phyloP scores from a whole-genome alignment of 2,888 invertebrate genomes.

The Parthenolecanium corni region DNA sequence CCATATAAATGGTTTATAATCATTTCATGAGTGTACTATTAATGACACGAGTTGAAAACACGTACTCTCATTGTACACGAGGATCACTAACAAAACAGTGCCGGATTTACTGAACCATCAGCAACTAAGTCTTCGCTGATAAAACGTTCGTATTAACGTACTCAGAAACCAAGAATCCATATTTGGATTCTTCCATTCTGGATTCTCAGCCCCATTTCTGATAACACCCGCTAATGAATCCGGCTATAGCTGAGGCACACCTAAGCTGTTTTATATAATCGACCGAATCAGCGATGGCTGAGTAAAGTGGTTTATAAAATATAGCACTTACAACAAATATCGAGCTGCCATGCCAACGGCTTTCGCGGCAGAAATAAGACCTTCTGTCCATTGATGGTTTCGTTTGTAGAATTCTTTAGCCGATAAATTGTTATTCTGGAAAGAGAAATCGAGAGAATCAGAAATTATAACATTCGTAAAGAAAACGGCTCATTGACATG shows the following conservation, averaged over 20 bases:
- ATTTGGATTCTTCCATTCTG: neutral
- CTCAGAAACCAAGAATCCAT: neutral
- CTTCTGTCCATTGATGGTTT: constrained; percentile 99
- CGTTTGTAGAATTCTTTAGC: constrained; percentile 89
- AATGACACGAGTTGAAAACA: no score
- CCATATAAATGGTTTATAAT: no score
- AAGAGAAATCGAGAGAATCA: neutral
- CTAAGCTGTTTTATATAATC: no score
- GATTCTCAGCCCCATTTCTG: neutral
- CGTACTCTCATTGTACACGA: no score
- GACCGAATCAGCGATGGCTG: no score
- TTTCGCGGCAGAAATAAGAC: constrained; percentile 93
- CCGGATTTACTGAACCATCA: no score
- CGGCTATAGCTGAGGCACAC: no score
- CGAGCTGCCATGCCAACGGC: constrained; percentile 93
- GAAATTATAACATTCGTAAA: neutral
- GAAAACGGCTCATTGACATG: constrained; percentile 22
- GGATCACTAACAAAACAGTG: no score
- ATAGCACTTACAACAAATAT: constrained; percentile 65
- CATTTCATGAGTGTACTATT: no score
- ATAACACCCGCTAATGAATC: neutral
- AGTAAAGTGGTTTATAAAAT: constrained; percentile 2
- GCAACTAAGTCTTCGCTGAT: no score
- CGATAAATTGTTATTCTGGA: constrained; percentile 26
- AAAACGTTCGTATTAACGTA: no score